Percentiles rank a stretch among this genome's conserved stretches.
These are phyloP conservation scores for Neomorphus geoffroyi DNA, from an alignment of 2,797 vertebrate genomes.

Conservation along the genomic window DNA sequence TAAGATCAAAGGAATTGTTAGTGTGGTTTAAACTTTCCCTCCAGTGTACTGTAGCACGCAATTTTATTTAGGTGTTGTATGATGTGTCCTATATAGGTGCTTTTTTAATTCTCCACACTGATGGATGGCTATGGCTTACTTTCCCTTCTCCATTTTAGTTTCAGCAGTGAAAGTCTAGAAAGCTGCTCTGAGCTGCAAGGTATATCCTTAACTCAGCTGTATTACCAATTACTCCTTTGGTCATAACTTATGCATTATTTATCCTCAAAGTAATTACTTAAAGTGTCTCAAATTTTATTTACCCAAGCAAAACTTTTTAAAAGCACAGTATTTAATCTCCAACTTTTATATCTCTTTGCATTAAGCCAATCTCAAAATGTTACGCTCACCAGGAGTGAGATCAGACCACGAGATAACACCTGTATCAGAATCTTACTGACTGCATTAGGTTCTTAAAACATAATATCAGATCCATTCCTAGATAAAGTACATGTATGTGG, in stretches of 20 bases:
- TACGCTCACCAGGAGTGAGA: slow-evolving; percentile 27
- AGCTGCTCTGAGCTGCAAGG: not conserved
- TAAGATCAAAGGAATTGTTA: slow-evolving; percentile 5
- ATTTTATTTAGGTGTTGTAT: not conserved
- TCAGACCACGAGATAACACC: slow-evolving; percentile 45
- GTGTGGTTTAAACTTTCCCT: not conserved
- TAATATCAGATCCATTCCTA: slow-evolving; percentile 35
- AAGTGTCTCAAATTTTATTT: slow-evolving; percentile 65
- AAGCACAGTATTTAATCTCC: slow-evolving; percentile 57
- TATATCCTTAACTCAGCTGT: not conserved
- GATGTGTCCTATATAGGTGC: not conserved
- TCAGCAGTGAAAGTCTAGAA: not conserved
- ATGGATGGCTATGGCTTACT: not conserved
- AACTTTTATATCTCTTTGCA: slow-evolving; percentile 60
- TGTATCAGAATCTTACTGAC: slow-evolving; percentile 48
- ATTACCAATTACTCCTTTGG: not conserved
- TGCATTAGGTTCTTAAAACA: slow-evolving; percentile 58
- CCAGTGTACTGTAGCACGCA: not conserved
- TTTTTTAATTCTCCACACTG: not conserved
- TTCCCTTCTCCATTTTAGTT: slow-evolving; percentile 15
- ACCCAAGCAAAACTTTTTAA: slow-evolving; percentile 54
- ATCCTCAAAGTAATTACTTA: slow-evolving; percentile 58
- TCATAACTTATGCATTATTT: slow-evolving; percentile 55
- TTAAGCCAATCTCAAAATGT: slow-evolving; percentile 55
- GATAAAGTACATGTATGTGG: not conserved